These are phyloP conservation scores for Rhimphoctona megacephalus DNA, from an alignment of 2,888 invertebrate genomes.

Conservation along the genomic window DNA sequence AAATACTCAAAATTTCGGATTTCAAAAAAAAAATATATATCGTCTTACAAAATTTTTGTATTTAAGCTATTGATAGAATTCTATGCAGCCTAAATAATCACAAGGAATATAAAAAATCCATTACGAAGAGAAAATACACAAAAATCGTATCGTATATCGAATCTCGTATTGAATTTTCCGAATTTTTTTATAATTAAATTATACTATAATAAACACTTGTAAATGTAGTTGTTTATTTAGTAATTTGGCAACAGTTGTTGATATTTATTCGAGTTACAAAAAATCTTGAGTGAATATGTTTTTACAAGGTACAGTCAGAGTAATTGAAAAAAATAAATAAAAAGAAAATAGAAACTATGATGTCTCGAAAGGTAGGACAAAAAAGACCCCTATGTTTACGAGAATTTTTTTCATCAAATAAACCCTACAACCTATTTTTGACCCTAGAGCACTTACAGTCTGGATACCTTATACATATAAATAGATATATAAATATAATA, in stretches of 20 bases:
- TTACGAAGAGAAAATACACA: too few relatives aligned
- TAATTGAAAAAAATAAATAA: neutral
- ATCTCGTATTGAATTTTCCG: too few relatives aligned
- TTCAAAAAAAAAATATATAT: neutral
- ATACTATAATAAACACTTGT: neutral
- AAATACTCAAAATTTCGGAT: neutral
- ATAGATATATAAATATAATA: slow-evolving; percentile 2
- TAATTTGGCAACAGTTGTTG: neutral
- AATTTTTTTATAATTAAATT: neutral
- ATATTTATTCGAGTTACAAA: neutral
- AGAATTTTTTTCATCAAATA: slow-evolving; percentile 2
- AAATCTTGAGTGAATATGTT: neutral
- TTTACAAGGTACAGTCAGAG: neutral
- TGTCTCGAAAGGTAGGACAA: neutral
- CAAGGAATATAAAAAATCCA: too few relatives aligned
- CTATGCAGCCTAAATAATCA: too few relatives aligned
- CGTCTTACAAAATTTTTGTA: neutral
- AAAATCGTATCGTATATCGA: too few relatives aligned
- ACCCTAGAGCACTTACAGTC: neutral
- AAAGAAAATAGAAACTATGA: neutral
- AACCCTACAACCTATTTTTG: neutral
- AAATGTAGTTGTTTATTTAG: neutral
- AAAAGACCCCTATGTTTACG: neutral
- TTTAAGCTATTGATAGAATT: too few relatives aligned
- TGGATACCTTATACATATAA: slow-evolving; percentile 13